Percentiles rank a stretch among this genome's conserved stretches.
Evolutionary conservation across 2,888 invertebrate genomes (phyloP).

Genomic region (Xanthostigma xanthostigma): DNA sequence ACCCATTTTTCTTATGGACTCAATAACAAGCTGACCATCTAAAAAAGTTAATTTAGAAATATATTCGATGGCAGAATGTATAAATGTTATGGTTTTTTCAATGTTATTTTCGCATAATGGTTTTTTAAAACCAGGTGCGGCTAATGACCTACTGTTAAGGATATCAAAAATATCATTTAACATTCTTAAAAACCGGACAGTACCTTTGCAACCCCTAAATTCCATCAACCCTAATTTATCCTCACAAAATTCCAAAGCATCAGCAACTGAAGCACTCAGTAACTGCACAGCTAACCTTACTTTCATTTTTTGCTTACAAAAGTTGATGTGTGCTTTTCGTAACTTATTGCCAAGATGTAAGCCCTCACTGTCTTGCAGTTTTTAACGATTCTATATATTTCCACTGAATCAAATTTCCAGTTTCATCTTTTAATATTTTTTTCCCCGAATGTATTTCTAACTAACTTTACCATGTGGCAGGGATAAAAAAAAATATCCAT

Average conservation of each 20-base stretch:
- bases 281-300: constrained; percentile 10
- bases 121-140: constrained; percentile 4
- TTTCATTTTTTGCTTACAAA: constrained; percentile 11
- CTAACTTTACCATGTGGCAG: no score
- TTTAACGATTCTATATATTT: constrained; percentile 7
- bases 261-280: constrained; percentile 10
- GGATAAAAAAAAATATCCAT: no score
- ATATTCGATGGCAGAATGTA: not conserved
- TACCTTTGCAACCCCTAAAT: constrained; percentile 5
- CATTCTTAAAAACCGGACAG: constrained; percentile 5
- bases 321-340: constrained; percentile 6
- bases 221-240: constrained; percentile 1
- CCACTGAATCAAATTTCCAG: constrained; percentile 6
- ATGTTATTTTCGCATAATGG: not conserved
- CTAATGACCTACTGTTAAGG: constrained; percentile 4
- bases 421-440: not conserved
- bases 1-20: not conserved
- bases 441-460: no score
- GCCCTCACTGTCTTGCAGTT: constrained; percentile 9
- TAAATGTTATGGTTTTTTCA: not conserved
- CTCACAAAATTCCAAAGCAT: constrained; percentile 8
- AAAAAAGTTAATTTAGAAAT: not conserved
- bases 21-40: not conserved
- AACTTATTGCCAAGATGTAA: constrained; percentile 11
- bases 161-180: constrained; percentile 8